Conservation (phyloP, 2,888 invertebrate genomes). For the Sinodicranocentrus sp. region DNA sequence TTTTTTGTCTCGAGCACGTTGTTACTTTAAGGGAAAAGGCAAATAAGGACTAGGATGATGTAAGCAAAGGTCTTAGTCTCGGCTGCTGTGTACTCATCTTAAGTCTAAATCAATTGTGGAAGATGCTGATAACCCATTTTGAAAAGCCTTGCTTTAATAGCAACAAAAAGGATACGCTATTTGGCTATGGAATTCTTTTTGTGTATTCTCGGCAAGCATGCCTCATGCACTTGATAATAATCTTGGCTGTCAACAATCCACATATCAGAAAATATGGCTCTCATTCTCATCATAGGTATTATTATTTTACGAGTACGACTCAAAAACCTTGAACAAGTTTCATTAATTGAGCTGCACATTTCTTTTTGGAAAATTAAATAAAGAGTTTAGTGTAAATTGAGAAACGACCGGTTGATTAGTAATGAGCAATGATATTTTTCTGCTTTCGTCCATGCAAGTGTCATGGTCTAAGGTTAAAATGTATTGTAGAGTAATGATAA, state of each 20-base stretch:
- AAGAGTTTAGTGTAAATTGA: background rate
- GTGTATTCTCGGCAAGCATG: background rate
- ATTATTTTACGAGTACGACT: background rate
- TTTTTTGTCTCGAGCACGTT: background rate
- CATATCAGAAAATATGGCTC: background rate
- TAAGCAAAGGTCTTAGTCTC: background rate
- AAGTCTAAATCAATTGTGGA: conserved; percentile 22
- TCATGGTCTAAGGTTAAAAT: conserved; percentile 51
- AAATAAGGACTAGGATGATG: background rate
- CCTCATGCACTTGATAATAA: conserved; percentile 15
- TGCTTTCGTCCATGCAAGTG: background rate
- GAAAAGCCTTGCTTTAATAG: background rate
- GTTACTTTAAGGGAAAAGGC: background rate
- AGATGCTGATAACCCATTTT: conserved; percentile 36
- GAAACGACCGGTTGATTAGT: background rate
- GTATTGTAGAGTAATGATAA: background rate
- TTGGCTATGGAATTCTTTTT: background rate
- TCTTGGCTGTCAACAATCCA: conserved; percentile 19
- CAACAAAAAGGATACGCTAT: background rate
- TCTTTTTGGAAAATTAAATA: background rate
- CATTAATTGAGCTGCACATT: background rate
- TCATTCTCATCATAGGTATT: background rate
- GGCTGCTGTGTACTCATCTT: background rate
- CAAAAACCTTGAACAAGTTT: conserved; percentile 14
- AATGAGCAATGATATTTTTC: too few relatives aligned